These are phyloP conservation scores for Oscheius sp. DNA, from an alignment of 2,888 invertebrate species.

Conservation along the genomic window DNA sequence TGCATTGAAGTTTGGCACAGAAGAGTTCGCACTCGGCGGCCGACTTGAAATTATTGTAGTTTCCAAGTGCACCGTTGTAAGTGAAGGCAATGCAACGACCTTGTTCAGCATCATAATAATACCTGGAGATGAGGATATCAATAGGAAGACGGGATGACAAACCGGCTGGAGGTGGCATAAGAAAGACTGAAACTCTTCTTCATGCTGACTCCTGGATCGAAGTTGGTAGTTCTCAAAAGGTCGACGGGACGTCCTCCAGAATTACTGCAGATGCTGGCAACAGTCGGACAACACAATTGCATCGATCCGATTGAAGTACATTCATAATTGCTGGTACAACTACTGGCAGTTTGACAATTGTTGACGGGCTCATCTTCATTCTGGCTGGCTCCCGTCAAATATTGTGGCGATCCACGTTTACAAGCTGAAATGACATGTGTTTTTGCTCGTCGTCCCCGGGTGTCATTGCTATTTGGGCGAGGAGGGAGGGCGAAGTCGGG, in stretches of 20 bases:
- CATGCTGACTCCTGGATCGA: constrained; percentile 67
- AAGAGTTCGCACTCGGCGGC: constrained; percentile 71
- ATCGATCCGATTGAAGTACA: constrained; percentile 70
- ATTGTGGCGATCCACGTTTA: constrained; percentile 72
- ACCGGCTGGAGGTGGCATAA: constrained; percentile 61
- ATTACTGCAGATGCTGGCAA: constrained; percentile 66
- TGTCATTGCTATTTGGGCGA: constrained; percentile 9
- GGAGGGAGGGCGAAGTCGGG: not conserved
- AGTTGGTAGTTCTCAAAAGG: constrained; percentile 61
- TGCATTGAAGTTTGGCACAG: constrained; percentile 72
- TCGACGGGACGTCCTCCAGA: constrained; percentile 58
- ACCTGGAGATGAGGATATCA: too few relatives aligned
- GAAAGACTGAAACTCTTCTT: constrained; percentile 65
- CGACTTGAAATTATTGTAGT: constrained; percentile 72
- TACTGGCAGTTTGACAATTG: constrained; percentile 69
- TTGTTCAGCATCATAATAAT: constrained; percentile 71
- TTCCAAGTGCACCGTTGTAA: constrained; percentile 72
- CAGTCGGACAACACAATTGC: constrained; percentile 71
- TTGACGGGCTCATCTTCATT: constrained; percentile 71
- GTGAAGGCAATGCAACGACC: constrained; percentile 71
- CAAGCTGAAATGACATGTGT: constrained; percentile 62
- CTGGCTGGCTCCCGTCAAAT: constrained; percentile 63
- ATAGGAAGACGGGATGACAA: not conserved
- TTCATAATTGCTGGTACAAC: constrained; percentile 70
- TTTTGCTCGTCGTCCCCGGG: constrained; percentile 13